A percentile compares a stretch with the other conserved stretches of the same genome.
These are phyloP conservation scores for Oxyruncus cristatus DNA, from an alignment of 2,113 vertebrate species.

Conservation along the genomic window DNA sequence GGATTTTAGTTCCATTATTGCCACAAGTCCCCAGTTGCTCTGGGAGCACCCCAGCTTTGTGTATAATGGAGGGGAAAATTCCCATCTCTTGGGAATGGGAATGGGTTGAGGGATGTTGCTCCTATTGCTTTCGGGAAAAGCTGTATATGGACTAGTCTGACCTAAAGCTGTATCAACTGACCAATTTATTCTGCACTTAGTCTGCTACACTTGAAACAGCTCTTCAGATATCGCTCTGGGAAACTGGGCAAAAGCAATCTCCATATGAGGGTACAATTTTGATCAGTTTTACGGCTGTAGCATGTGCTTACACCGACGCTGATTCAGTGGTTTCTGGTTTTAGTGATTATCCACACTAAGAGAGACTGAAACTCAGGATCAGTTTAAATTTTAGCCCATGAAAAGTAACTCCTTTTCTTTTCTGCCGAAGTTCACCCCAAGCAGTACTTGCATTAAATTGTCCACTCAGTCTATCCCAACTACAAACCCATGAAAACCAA, in stretches of 20 bases:
- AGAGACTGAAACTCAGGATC: neutral
- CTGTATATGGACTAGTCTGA: neutral
- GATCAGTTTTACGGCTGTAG: fast-evolving
- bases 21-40: neutral
- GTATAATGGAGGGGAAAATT: neutral
- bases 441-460: neutral
- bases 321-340: neutral
- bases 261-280: neutral
- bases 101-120: neutral
- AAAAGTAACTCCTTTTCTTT: neutral
- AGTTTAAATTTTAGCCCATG: neutral
- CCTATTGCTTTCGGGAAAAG: neutral
- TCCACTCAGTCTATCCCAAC: neutral
- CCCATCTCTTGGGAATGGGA: fast-evolving
- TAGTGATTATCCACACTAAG: neutral
- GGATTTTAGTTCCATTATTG: neutral
- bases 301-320: neutral
- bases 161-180: neutral
- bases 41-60: neutral
- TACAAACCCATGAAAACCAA: neutral
- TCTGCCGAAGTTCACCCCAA: neutral
- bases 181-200: neutral
- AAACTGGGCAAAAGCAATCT: neutral
- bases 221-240: neutral
- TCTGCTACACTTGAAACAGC: neutral